phyloP scores from a whole-genome alignment of 2,113 vertebrate species.

The Serilophus lunatus region DNA sequence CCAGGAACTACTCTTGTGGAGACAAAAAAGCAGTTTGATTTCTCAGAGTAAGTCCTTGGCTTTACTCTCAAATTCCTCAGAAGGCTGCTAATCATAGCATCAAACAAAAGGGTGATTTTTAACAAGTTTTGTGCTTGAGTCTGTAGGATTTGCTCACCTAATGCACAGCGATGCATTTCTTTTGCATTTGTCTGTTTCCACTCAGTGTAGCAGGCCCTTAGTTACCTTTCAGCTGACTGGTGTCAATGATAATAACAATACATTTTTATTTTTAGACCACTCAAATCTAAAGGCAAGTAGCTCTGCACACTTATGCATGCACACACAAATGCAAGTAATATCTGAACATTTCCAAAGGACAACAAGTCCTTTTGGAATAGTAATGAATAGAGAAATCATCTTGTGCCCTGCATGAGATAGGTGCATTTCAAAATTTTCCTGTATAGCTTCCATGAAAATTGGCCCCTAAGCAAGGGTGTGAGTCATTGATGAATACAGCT shows the following conservation, averaged over 20 bases:
- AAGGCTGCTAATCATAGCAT: neutral
- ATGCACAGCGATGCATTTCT: neutral
- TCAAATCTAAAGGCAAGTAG: slow-evolving; percentile 48
- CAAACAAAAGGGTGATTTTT: slow-evolving; percentile 9
- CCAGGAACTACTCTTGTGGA: neutral
- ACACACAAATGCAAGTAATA: slow-evolving; percentile 56
- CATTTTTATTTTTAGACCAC: slow-evolving; percentile 45
- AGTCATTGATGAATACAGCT: slow-evolving; percentile 71
- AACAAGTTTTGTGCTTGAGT: slow-evolving; percentile 17
- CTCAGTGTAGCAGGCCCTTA: neutral
- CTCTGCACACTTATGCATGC: neutral
- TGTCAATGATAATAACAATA: slow-evolving; percentile 39
- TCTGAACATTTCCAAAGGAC: slow-evolving; percentile 61
- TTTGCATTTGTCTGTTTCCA: neutral
- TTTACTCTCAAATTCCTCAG: neutral
- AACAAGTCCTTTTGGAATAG: slow-evolving; percentile 66
- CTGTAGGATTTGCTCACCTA: slow-evolving; percentile 5
- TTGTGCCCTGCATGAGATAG: slow-evolving; percentile 69
- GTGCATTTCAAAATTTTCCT: slow-evolving; percentile 66
- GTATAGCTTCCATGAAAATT: slow-evolving; percentile 70
- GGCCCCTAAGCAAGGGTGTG: slow-evolving; percentile 71
- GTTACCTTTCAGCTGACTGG: slow-evolving; percentile 40
- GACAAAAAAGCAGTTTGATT: neutral
- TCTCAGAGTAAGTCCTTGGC: neutral
- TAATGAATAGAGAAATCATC: slow-evolving; percentile 72